These are phyloP conservation scores for Tribolium freemani DNA, from an alignment of 2,888 invertebrate genomes.

Conservation along the genomic window DNA sequence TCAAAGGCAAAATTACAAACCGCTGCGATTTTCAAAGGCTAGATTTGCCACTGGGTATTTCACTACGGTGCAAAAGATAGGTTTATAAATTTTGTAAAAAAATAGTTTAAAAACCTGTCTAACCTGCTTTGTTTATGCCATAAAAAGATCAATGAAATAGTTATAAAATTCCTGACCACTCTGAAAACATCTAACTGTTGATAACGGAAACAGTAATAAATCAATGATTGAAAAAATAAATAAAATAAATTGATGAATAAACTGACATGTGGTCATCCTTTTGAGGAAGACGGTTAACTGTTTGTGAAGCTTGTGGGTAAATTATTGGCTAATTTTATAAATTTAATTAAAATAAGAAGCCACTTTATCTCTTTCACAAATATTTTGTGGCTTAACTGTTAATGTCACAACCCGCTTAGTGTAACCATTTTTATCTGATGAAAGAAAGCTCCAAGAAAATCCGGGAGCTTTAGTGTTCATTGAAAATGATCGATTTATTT, in stretches of 20 bases:
- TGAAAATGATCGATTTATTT: too few relatives aligned
- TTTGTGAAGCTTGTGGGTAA: not conserved
- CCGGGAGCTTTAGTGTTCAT: too few relatives aligned
- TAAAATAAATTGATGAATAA: not conserved
- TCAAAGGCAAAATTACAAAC: too few relatives aligned
- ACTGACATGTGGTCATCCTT: not conserved
- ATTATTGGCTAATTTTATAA: not conserved
- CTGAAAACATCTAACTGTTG: not conserved
- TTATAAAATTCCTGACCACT: constrained; percentile 1
- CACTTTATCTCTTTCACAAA: too few relatives aligned
- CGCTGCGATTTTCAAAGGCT: too few relatives aligned
- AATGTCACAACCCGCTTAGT: too few relatives aligned
- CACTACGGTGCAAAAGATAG: too few relatives aligned
- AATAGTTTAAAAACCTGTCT: not conserved
- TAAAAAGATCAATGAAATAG: constrained; percentile 8
- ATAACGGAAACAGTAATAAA: constrained; percentile 14
- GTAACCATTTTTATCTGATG: not conserved
- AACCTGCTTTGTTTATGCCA: not conserved
- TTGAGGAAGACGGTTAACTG: not conserved
- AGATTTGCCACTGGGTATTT: too few relatives aligned
- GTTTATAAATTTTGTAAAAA: not conserved
- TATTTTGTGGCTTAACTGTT: too few relatives aligned
- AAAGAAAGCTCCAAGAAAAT: not conserved
- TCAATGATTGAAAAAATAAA: constrained; percentile 1
- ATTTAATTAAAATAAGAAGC: not conserved